Conservation (phyloP, 2,113 vertebrate genomes). For the Turnix velox region DNA sequence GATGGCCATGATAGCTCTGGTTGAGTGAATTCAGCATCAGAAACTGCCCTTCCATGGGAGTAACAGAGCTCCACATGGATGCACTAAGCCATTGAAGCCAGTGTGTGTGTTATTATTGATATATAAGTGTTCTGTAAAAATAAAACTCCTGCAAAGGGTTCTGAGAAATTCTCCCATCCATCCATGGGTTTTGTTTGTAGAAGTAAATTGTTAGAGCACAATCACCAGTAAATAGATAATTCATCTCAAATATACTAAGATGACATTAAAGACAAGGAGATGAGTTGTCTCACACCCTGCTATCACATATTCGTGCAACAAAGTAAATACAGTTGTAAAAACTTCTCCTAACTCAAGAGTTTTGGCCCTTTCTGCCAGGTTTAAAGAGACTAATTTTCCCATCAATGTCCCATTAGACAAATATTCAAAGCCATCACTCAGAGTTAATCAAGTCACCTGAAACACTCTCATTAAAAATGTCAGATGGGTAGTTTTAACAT, state of each 20-base stretch:
- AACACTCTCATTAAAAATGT: neutral
- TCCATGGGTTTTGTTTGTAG: neutral
- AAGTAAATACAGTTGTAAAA: neutral
- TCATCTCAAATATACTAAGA: neutral
- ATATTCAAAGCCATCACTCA: neutral
- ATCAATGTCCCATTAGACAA: neutral
- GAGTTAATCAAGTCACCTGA: neutral
- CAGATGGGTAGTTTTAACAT: neutral
- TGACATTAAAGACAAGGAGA: neutral
- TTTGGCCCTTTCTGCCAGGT: neutral
- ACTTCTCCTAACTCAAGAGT: neutral
- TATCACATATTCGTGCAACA: neutral
- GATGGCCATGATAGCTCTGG: neutral
- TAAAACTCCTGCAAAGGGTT: neutral
- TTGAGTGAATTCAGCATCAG: neutral
- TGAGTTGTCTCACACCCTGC: neutral
- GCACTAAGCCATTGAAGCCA: neutral
- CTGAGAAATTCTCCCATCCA: neutral
- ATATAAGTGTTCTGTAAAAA: fast-evolving
- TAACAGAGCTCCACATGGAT: neutral
- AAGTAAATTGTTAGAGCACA: neutral
- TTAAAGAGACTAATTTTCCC: neutral
- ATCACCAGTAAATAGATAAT: neutral
- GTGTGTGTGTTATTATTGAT: neutral
- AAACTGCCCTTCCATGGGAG: neutral